Conservation (phyloP, 2,888 invertebrate species). For the Hypercompe scribonia region DNA sequence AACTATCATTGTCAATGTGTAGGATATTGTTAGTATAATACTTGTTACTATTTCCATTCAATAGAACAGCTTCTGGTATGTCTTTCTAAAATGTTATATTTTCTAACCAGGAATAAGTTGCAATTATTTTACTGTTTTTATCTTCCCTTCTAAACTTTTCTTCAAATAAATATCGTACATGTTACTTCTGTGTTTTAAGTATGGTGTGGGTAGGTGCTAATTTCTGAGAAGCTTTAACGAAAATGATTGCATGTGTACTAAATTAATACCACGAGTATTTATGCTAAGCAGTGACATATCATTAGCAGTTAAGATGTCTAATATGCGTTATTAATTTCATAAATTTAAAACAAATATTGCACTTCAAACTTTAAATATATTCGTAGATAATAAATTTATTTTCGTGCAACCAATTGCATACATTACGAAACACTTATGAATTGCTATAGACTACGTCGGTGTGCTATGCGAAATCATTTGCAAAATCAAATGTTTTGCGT, state of each 20-base stretch:
- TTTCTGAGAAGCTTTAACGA: background rate
- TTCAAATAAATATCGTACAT: background rate
- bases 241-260: background rate
- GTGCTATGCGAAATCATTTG: constrained; percentile 57
- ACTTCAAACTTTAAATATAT: constrained; percentile 31
- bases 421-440: constrained; percentile 54
- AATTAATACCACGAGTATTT: background rate
- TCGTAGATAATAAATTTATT: constrained; percentile 51
- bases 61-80: no score
- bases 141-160: background rate
- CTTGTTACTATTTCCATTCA: no score
- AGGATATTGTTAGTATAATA: constrained; percentile 25
- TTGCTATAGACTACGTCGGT: constrained; percentile 57
- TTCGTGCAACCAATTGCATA: constrained; percentile 59
- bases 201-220: background rate
- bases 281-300: background rate
- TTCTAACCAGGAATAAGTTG: background rate
- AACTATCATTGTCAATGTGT: constrained; percentile 20
- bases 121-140: background rate
- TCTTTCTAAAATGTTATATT: background rate
- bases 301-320: background rate
- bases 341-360: constrained; percentile 4
- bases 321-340: background rate
- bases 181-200: background rate
- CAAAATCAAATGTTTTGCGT: constrained; percentile 49